Base-by-base conservation (phyloP, 2,888 invertebrate species). In the Leucania comma region DNA sequence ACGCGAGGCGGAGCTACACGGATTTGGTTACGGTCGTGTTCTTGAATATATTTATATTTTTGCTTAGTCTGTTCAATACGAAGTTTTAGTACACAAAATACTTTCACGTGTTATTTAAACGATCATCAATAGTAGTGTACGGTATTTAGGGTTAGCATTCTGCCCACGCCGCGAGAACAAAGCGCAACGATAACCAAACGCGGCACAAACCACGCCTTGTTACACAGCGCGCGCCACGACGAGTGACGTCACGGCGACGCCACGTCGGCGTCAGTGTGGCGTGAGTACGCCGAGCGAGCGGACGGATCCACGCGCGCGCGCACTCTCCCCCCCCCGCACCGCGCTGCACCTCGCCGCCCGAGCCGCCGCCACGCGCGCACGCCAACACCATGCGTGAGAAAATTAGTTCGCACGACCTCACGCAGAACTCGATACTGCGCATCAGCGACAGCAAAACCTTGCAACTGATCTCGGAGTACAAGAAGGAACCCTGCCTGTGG, bases 401-500 rank as follows among this genome's bases (percentile, higher is more conserved):
- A 56, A 59, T 80, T 53, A 80, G 59, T 48, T 60, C 76, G 50
- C 66, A 60, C 48, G 79, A 79, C 46, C 50, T 75, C 35, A 71
- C 77, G 35, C 83, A 82, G 51, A 79, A 79, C 70, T 64, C 81
- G 6, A 85, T 87, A 61, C 86, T 90, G 17, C 88, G 90, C 56
- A 90, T 90, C 63, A 83, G 70, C 70, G 86, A 89, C 54, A 81
- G 72, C 1, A 86, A 91, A 76, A 91, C 90, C 1, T 64, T 91
- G 29, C 78, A 88, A 54, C 86, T 93, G 10, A 78, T 93, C 8
- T 29, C 83, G 6, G 80, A 91, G 8, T 92, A 90, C 76, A 79
- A 86, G 22, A 83, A 85, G 4, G 89, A 91, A n/a, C 81, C 88
- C 5, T 90, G 89, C 22, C 82, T 93, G 10, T 93, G 92, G 92